These are phyloP conservation scores for Allobates femoralis DNA, from an alignment of 2,797 vertebrate genomes.

Conservation along the genomic window DNA sequence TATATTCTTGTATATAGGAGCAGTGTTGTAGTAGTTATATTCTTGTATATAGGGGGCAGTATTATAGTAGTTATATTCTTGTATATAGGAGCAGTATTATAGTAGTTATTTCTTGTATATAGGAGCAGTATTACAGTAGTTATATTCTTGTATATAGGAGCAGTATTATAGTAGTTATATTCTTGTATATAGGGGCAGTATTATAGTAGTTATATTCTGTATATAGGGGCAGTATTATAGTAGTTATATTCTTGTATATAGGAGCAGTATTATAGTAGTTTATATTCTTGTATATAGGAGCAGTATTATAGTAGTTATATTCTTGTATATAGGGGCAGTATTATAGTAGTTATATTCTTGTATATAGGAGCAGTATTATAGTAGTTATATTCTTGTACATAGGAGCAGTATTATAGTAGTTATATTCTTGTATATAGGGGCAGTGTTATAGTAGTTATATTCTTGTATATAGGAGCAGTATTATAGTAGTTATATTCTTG, in stretches of 20 bases:
- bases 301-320: constrained; percentile 9
- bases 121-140: too few species aligned
- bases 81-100: too few species aligned
- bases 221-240: too few species aligned
- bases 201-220: background rate
- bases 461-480: background rate
- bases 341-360: background rate
- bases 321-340: background rate
- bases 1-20: too few species aligned
- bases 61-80: constrained; percentile 1
- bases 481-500: background rate
- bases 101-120: too few species aligned
- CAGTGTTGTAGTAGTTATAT: background rate
- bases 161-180: too few species aligned
- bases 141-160: too few species aligned
- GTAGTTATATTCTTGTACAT: background rate
- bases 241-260: background rate
- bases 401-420: too few species aligned
- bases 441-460: too few species aligned
- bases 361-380: background rate
- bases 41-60: background rate
- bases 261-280: constrained; percentile 6
- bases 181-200: background rate
- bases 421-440: too few species aligned
- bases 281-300: background rate